Conservation (phyloP, 2,797 vertebrate genomes). For the Argya squamiceps region DNA sequence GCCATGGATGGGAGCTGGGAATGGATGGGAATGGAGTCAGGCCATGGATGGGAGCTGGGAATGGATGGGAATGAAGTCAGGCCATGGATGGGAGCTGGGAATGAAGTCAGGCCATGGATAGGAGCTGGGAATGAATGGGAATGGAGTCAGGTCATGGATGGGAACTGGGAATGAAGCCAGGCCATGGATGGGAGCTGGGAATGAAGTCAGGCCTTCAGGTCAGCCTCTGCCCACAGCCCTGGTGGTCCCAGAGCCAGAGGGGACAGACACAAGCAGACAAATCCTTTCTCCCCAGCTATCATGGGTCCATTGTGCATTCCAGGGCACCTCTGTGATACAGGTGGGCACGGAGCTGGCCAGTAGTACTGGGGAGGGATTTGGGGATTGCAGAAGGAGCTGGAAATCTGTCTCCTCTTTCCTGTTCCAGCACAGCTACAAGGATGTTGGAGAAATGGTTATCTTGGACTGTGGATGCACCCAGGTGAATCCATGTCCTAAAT, state of each 20-base stretch:
- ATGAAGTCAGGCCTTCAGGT: not conserved
- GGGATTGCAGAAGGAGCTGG: not conserved
- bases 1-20: not conserved
- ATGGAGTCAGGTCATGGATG: not conserved
- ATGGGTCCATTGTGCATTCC: fast-evolving
- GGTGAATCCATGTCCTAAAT: not conserved
- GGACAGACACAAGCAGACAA: not conserved
- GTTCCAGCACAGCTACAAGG: not conserved
- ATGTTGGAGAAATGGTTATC: no score
- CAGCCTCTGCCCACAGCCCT: not conserved
- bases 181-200: not conserved
- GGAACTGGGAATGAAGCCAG: not conserved
- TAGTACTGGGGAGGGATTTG: not conserved
- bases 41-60: not conserved
- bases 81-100: not conserved
- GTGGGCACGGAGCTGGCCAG: fast-evolving
- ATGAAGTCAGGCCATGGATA: not conserved
- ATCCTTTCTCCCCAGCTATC: fast-evolving
- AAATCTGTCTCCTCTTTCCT: not conserved
- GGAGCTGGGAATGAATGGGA: no score
- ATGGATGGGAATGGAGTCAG: not conserved
- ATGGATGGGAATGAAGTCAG: not conserved
- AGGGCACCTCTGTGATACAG: not conserved
- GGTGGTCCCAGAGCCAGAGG: not conserved
- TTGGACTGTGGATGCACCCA: not conserved